phyloP scores from a whole-genome alignment of 2,113 vertebrate species.

The Pseudopipra pipra region DNA sequence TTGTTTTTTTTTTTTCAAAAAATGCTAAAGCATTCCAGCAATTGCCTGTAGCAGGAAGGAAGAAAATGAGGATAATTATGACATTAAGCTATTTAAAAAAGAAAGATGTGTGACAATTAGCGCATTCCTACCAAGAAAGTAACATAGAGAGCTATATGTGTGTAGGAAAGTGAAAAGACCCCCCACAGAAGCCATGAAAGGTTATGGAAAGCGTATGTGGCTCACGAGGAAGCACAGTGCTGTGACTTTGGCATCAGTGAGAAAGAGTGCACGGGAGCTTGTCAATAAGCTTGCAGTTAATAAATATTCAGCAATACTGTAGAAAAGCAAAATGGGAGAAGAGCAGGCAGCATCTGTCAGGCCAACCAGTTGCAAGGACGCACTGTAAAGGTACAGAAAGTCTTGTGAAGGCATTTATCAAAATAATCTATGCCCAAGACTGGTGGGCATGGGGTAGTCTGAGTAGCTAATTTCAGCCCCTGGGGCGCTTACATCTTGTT shows the following conservation, averaged over 20 bases:
- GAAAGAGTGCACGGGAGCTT: neutral
- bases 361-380: neutral
- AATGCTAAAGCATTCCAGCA: neutral
- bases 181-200: neutral
- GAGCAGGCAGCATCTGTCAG: neutral
- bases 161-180: slow-evolving; percentile 33
- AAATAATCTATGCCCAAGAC: neutral
- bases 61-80: slow-evolving; percentile 54
- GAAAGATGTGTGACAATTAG: slow-evolving; percentile 53
- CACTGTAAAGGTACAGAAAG: neutral
- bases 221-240: neutral
- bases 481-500: neutral
- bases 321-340: neutral
- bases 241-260: neutral
- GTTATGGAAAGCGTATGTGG: neutral
- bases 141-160: neutral
- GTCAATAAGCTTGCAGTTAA: neutral
- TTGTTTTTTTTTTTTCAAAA: neutral
- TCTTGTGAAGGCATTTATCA: neutral
- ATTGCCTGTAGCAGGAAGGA: slow-evolving; percentile 57
- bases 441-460: accelerated
- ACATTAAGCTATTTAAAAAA: slow-evolving; percentile 44
- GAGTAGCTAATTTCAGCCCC: neutral
- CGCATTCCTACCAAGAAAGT: slow-evolving; percentile 4
- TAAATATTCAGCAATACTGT: neutral